phyloP scores from a whole-genome alignment of 2,797 vertebrate species.

The Caiman crocodilus region DNA sequence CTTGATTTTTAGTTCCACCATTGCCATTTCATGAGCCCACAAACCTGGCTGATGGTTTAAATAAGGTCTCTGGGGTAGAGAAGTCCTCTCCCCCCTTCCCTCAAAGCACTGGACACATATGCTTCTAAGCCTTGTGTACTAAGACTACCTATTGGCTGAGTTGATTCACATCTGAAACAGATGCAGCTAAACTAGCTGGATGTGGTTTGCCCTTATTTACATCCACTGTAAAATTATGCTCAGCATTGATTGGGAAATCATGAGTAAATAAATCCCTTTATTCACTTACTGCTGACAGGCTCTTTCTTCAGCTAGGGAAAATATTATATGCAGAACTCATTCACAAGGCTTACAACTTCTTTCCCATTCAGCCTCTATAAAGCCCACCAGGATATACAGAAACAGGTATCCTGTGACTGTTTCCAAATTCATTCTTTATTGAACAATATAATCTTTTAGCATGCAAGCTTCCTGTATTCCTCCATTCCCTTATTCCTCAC shows the following conservation, averaged over 20 bases:
- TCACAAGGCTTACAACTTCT: neutral
- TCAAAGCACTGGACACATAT: neutral
- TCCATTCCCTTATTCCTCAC: no score
- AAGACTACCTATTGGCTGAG: neutral
- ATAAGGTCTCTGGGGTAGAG: neutral
- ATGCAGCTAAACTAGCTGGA: neutral
- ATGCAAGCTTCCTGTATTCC: neutral
- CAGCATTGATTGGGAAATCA: neutral
- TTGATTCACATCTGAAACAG: neutral
- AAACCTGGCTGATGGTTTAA: neutral
- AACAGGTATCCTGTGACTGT: neutral
- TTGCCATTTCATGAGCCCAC: no score
- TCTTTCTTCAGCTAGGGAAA: neutral
- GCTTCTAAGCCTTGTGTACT: neutral
- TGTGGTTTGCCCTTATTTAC: neutral
- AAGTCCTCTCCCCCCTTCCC: neutral
- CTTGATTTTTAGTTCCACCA: neutral
- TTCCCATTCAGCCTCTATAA: neutral
- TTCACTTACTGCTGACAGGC: neutral
- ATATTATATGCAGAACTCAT: neutral
- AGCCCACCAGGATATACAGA: neutral
- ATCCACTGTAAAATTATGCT: neutral
- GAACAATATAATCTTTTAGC: fast-evolving
- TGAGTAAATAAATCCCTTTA: neutral
- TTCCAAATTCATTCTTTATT: neutral